Conservation (phyloP, 2,113 vertebrate genomes). For the Megaleporinus macrocephalus region DNA sequence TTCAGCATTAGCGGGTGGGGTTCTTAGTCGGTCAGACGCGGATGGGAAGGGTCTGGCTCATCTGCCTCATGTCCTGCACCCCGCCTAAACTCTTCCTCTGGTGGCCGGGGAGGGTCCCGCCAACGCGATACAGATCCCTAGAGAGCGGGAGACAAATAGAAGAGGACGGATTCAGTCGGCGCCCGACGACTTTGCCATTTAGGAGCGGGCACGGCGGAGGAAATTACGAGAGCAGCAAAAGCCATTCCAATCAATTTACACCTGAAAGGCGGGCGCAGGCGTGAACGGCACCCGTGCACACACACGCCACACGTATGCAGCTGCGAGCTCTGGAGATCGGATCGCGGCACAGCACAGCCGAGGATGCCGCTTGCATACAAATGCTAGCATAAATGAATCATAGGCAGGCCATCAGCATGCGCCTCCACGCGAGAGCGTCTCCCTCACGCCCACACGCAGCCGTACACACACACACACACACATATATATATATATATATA, state of each 20-base stretch:
- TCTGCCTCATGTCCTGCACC: constrained; percentile 78
- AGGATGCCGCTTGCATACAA: constrained; percentile 68
- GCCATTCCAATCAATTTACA: constrained; percentile 36
- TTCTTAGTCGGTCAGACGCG: constrained; percentile 49
- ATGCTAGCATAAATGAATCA: constrained; percentile 78
- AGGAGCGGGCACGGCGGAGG: constrained; percentile 25
- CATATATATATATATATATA: constrained; percentile 27
- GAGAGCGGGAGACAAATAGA: constrained; percentile 43
- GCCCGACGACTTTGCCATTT: constrained; percentile 30
- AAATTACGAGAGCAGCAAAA: constrained; percentile 34
- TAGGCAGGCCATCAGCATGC: constrained; percentile 68
- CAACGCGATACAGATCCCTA: constrained; percentile 79
- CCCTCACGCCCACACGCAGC: constrained; percentile 49
- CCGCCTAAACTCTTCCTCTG: constrained; percentile 79
- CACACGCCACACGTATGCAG: constrained; percentile 54
- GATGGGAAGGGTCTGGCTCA: constrained; percentile 82
- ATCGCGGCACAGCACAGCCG: constrained; percentile 58
- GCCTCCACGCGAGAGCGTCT: constrained; percentile 53
- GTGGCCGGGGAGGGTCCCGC: constrained; percentile 79
- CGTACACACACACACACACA: constrained; percentile 11
- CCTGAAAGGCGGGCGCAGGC: constrained; percentile 26
- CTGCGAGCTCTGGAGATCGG: constrained; percentile 68
- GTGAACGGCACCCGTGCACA: constrained; percentile 32
- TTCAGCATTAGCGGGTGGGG: constrained; percentile 20
- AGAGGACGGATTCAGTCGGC: constrained; percentile 58